A percentile compares a stretch with the other conserved stretches of the same genome.
Conservation (phyloP, 2,797 vertebrate species). For the Leptoclinus maculatus region DNA sequence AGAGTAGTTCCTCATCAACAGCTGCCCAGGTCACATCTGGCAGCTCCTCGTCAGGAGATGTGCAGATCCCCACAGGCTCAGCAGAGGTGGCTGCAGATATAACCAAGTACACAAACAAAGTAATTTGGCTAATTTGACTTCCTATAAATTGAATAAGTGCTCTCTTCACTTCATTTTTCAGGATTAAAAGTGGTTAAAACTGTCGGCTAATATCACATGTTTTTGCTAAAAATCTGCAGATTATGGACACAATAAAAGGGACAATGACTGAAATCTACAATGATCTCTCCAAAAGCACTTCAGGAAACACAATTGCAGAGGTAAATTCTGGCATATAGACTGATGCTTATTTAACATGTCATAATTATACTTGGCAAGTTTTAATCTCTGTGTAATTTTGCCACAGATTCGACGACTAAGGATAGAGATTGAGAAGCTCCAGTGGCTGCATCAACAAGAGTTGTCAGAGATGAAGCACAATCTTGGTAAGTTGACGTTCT, state of each 20-base stretch:
- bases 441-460: constrained; percentile 98
- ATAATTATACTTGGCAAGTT: neutral
- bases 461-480: constrained; percentile 99
- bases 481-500: constrained; percentile 81
- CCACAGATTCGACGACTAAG: constrained; percentile 93
- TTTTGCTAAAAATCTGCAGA: constrained; percentile 81
- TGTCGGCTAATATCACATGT: neutral
- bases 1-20: constrained; percentile 88
- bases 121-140: constrained; percentile 70
- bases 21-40: constrained; percentile 87
- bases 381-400: constrained; percentile 18
- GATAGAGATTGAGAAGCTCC: constrained; percentile 98
- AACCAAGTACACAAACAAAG: constrained; percentile 98
- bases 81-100: constrained; percentile 98
- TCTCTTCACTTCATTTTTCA: neutral
- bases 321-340: constrained; percentile 69
- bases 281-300: constrained; percentile 96
- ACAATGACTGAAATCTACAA: constrained; percentile 99
- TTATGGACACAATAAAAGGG: constrained; percentile 98
- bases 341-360: neutral
- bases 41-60: constrained; percentile 83
- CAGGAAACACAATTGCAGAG: constrained; percentile 97
- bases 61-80: constrained; percentile 93
- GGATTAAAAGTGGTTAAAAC: neutral
- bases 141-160: neutral